Base-by-base conservation (phyloP, 92 coral and sea anemone species). In the Parazoanthus swiftii region DNA sequence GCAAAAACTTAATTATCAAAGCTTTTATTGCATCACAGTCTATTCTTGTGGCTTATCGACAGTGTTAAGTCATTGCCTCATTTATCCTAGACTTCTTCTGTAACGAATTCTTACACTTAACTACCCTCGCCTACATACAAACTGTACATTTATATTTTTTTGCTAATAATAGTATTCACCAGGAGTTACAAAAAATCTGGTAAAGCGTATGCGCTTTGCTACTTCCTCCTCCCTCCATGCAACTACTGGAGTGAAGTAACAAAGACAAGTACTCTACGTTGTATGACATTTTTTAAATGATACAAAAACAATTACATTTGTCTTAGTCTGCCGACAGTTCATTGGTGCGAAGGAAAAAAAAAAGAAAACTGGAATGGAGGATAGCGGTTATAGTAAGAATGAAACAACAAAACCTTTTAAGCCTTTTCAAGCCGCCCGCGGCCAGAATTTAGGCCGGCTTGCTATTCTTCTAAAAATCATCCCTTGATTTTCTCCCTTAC, bases 381-480 rank as follows among this genome's bases (percentile, higher is more conserved):
- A 15, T 20, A 58, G 59, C 9, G 18, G 0, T 54, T 20, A 63
- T 63, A 63, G 5, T 23, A 23, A 63, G 21, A 20, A n/a, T 23
- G 26, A n/a, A 29, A 14, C 14, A 10, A 76, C 8, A 42, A 76
- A 76, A 16, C 21, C 44, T 50, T 37, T 80, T 9, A 37, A 3
- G 36, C 42, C 43, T 43, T 11, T 81, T 81, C 74, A 6, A 16
- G 33, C 85, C 74, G 85, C 85, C 85, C n/a, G 85, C 85, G 74
- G 85, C 54, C 48, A 66, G 74, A 6, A 5, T 44, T 44, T 2
- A 7, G 67, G 13, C 29, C 2, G 71, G 0, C 46, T 39, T 10
- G 50, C 51, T 3, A 29, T 65, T 38, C 26, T 20, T 65, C 33
- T 39, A 29, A 18, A 51, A 15, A 33, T 59, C 44, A 16, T 59